Base-by-base conservation (phyloP, 1,140 invertebrate species). In the Notospermus geniculatus region DNA sequence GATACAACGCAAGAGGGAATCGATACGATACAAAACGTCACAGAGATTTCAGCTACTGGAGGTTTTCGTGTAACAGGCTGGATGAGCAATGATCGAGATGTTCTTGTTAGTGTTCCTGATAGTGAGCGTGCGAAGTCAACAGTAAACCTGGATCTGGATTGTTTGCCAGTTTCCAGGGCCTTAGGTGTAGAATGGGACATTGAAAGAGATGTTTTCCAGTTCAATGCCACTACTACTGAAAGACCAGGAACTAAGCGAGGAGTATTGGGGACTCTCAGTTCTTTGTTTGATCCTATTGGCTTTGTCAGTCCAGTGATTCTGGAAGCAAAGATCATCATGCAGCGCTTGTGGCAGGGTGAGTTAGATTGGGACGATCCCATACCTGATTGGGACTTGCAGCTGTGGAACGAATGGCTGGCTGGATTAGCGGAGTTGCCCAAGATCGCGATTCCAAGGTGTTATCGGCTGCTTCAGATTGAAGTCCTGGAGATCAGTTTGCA, bases 131-230 rank as follows among this genome's bases (percentile, higher is more conserved):
- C 65, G 2, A 30, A 60, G 17, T 19, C 27, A 1, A 13, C 39
- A 0, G 57, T 43, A n/a, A 45, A 22, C 2, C 9, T 64, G 0
- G 58, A 57, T 9, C 53, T 45, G 13, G 39, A 53, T 29, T 17
- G 4, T 19, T 19, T 46, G 15, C 54, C 23, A 7, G 15, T 54
- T 9, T 54, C 63, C 39, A 30, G 65, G 19, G 59, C 62, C 22
- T 54, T 67, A 13, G 66, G 62, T 5, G 19, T 58, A 32, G 29
- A 59, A 1, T 67, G 62, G 66, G 13, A 46, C 17, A n/a, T n/a
- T 52, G 63, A 73, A 22, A 62, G 60, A 22, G 71, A 74, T 36
- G 45, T 32, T 1, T 69, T 71, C 43, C 55, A 66, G n/a, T 69
- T 69, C 45, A 57, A 54, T 39, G 59, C 67, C n/a, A 50, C 32